A percentile compares a stretch with the other conserved stretches of the same genome.
Conservation (phyloP, 64 coral and sea anemone genomes). For the Montipora cactus region DNA sequence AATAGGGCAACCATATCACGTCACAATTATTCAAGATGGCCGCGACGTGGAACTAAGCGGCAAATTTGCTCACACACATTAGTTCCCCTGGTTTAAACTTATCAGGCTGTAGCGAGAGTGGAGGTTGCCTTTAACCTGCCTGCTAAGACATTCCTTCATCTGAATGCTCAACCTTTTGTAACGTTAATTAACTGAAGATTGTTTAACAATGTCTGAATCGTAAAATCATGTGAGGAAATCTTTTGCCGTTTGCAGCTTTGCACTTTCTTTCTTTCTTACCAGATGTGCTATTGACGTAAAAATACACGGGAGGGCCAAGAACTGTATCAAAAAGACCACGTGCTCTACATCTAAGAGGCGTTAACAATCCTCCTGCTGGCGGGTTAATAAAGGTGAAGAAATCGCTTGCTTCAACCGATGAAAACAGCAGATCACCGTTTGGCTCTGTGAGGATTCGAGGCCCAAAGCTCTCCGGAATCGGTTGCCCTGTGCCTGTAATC, state of each 20-base stretch:
- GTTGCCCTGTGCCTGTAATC: neutral
- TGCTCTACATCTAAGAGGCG: neutral
- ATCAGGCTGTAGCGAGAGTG: too few species aligned
- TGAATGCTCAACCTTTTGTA: too few species aligned
- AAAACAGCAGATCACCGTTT: conserved; percentile 34
- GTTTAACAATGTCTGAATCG: too few species aligned
- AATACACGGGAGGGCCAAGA: neutral
- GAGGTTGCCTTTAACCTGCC: too few species aligned
- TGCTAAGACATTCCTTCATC: neutral
- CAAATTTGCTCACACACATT: too few species aligned
- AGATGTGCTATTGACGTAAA: neutral
- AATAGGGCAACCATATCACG: too few species aligned
- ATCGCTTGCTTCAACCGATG: neutral
- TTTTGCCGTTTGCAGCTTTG: too few species aligned
- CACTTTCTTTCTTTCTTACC: neutral
- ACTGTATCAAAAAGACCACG: neutral
- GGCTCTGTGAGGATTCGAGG: conserved; percentile 33
- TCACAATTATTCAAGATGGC: too few species aligned
- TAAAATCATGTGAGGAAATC: too few species aligned
- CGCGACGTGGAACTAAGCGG: too few species aligned
- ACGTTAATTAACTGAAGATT: too few species aligned
- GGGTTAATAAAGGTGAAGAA: neutral
- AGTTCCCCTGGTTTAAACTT: too few species aligned
- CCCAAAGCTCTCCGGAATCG: neutral
- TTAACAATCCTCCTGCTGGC: neutral